Conservation (phyloP, 2,113 vertebrate species). For the Regulus satrapa region DNA sequence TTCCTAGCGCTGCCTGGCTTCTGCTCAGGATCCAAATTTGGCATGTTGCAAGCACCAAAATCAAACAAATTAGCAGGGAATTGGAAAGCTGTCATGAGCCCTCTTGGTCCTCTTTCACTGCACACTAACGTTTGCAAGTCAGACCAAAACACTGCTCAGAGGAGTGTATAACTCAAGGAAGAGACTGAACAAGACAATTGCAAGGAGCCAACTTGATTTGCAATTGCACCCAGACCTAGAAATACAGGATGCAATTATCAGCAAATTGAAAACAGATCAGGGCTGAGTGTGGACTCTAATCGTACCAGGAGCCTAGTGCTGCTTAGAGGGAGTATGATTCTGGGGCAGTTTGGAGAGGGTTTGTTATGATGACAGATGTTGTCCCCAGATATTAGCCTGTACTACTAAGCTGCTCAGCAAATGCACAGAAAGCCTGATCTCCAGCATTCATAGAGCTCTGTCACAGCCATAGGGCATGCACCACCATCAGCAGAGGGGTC, state of each 20-base stretch:
- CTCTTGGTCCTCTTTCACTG: background rate
- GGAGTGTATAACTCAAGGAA: accelerated
- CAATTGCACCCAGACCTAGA: background rate
- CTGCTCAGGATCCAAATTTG: background rate
- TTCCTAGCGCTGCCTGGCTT: background rate
- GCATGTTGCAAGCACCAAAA: background rate
- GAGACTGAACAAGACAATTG: background rate
- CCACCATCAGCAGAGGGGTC: background rate
- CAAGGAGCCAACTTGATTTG: background rate
- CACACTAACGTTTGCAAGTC: background rate
- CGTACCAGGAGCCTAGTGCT: background rate
- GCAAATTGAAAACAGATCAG: constrained; percentile 13
- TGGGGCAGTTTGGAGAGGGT: background rate
- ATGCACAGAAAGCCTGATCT: background rate
- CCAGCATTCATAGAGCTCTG: background rate
- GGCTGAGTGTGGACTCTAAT: background rate
- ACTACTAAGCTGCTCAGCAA: background rate
- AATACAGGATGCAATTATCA: background rate
- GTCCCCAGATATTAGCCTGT: background rate
- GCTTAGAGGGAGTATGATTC: background rate
- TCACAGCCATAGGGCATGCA: background rate
- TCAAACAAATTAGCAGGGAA: background rate
- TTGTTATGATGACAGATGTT: background rate
- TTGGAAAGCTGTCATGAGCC: background rate
- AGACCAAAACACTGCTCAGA: background rate